phyloP scores from a whole-genome alignment of 2,888 invertebrate genomes.

The Metallyticus violacea region DNA sequence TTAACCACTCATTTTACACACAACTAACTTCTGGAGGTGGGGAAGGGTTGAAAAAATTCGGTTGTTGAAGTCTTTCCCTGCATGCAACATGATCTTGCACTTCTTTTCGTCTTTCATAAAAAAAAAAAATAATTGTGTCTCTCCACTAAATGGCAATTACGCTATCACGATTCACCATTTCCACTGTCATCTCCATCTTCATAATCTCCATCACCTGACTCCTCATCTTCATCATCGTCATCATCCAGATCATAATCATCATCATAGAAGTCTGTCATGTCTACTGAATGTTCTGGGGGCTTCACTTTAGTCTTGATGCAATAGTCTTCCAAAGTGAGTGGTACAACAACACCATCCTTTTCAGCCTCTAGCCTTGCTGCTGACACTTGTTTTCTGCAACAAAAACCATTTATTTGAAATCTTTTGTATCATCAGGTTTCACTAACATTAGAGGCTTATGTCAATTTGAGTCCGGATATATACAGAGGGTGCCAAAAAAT shows the following conservation, averaged over 20 bases:
- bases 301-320: constrained; percentile 84
- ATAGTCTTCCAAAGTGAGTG: constrained; percentile 96
- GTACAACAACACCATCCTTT: constrained; percentile 94
- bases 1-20: constrained; percentile 5
- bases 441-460: too few relatives aligned
- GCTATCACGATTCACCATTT: constrained; percentile 83
- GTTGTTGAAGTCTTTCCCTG: not conserved
- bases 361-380: constrained; percentile 94
- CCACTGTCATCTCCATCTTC: constrained; percentile 85
- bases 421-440: too few relatives aligned
- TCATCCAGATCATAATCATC: constrained; percentile 84
- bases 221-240: constrained; percentile 65
- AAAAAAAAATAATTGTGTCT: not conserved
- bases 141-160: not conserved
- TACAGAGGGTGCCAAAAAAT: too few relatives aligned
- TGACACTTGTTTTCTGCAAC: constrained; percentile 70
- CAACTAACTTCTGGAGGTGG: not conserved
- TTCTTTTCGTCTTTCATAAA: not conserved
- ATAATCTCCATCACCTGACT: constrained; percentile 65
- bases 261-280: constrained; percentile 95
- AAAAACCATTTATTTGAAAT: too few relatives aligned
- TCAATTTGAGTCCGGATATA: too few relatives aligned
- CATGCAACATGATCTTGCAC: not conserved
- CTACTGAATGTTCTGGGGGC: constrained; percentile 76
- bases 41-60: not conserved